Evolutionary conservation across 2,113 vertebrate genomes (phyloP).

Genomic region (Ascaphus truei): DNA sequence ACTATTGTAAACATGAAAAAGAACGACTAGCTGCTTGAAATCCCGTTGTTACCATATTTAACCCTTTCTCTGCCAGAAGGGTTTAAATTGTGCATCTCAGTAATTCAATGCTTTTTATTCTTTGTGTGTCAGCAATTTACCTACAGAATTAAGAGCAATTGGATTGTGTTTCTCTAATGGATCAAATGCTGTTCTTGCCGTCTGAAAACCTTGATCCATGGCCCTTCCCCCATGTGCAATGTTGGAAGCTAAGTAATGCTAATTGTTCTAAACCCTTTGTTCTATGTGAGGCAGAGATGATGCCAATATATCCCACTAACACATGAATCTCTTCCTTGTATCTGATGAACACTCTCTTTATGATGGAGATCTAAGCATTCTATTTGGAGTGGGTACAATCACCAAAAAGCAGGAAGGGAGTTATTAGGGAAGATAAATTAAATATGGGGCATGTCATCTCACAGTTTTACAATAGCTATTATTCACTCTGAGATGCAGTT

Average conservation of each 20-base stretch:
- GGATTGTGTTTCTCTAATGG: neutral
- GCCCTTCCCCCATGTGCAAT: neutral
- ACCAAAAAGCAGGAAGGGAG: neutral
- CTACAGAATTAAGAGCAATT: neutral
- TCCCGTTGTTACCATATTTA: too few relatives aligned
- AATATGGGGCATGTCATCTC: neutral
- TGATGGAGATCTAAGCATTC: neutral
- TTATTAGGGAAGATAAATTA: neutral
- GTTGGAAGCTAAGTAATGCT: neutral
- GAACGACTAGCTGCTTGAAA: too few relatives aligned
- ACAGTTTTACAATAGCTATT: neutral
- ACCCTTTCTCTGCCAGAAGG: too few relatives aligned
- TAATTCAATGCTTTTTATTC: too few relatives aligned
- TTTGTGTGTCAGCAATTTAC: neutral
- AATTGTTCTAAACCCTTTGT: slow-evolving; percentile 8
- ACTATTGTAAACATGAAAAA: too few relatives aligned
- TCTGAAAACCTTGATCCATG: neutral
- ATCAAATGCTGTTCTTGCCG: neutral
- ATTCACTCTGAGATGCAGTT: neutral
- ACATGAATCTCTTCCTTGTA: neutral
- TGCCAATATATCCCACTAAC: neutral
- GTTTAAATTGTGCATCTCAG: too few relatives aligned
- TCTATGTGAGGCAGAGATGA: neutral
- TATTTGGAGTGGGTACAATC: neutral
- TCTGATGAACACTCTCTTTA: neutral